Evolutionary conservation across 2,888 invertebrate genomes (phyloP), one percentile per base, ranked within the genome.

Genomic region (Eupithecia tripunctaria): DNA sequence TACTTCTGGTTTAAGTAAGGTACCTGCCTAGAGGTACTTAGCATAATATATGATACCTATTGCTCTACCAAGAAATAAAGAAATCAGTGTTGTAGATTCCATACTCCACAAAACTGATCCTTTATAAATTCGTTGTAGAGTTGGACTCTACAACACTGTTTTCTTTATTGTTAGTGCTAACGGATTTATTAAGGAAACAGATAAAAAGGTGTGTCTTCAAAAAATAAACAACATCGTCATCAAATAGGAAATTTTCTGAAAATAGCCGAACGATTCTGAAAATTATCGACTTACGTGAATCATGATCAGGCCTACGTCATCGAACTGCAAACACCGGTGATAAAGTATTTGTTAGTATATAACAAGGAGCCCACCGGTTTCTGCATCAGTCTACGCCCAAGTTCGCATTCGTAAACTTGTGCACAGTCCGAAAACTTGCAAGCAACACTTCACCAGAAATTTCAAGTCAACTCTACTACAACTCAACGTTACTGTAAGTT

Each of bases 281-380:
- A 76, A 74, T 71, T 74, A 75, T 68, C 69, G 69, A 67, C 32
- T 47, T 68, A 66, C 36, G 64, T 79, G 78, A 78, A 66, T 79
- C 79, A 79, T 56, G 1, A 27, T 59, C 60, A 18, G 6, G 10
- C n/a, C 36, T 27, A 73, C 78, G 79, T 77, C 74, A 76, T 38
- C 63, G 29, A 32, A 66, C 56, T 70, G 67, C 65, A 69, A 66
- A 72, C 59, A 67, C 38, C 56, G 70, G 43, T 51, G 76, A 76
- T 78, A 78, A 75, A 65, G 38, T 69, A 62, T 68, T 74, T 43
- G 75, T 76, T 74, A 36, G 72, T 76, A 78, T 79, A 79, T 73
- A 79, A 74, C 67, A 47, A 60, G 60, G 43, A 32, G 47, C 36
- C 1, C 32, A 65, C 68, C 60, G 72, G 69, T 65, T 43, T 32